phyloP scores from a whole-genome alignment of 2,888 invertebrate genomes.

The Mimachlamys varia region DNA sequence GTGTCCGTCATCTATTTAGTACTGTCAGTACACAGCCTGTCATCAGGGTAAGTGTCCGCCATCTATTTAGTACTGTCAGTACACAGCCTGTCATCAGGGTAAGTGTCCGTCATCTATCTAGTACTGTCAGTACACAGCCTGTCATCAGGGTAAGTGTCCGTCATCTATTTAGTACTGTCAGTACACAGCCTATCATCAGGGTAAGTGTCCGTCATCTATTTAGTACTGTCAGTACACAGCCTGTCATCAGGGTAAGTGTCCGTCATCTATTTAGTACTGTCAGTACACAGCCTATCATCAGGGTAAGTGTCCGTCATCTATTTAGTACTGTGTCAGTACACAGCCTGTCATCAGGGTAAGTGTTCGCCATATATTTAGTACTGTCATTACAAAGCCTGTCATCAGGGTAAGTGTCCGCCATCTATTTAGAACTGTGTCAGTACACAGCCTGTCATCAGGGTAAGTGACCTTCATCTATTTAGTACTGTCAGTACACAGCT shows the following conservation, averaged over 20 bases:
- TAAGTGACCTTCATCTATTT: slow-evolving; percentile 4
- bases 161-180: slow-evolving; percentile 43
- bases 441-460: slow-evolving; percentile 55
- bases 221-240: slow-evolving; percentile 50
- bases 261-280: slow-evolving; percentile 39
- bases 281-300: slow-evolving; percentile 51
- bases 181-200: slow-evolving; percentile 53
- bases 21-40: slow-evolving; percentile 55
- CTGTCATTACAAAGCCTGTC: slow-evolving; percentile 55
- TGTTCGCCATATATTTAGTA: too few species aligned
- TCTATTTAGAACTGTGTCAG: slow-evolving; percentile 42
- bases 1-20: background rate
- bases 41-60: slow-evolving; percentile 48
- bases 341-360: slow-evolving; percentile 56
- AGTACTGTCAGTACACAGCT: slow-evolving; percentile 50
- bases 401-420: slow-evolving; percentile 47
- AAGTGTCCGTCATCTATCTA: background rate
- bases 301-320: slow-evolving; percentile 46
- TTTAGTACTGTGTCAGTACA: slow-evolving; percentile 44
- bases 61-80: slow-evolving; percentile 44
- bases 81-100: slow-evolving; percentile 56
- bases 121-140: slow-evolving; percentile 53
- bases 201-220: slow-evolving; percentile 40
- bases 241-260: slow-evolving; percentile 53
- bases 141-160: slow-evolving; percentile 51